Conservation (phyloP, 2,888 invertebrate genomes). For the Calameuta idolon region DNA sequence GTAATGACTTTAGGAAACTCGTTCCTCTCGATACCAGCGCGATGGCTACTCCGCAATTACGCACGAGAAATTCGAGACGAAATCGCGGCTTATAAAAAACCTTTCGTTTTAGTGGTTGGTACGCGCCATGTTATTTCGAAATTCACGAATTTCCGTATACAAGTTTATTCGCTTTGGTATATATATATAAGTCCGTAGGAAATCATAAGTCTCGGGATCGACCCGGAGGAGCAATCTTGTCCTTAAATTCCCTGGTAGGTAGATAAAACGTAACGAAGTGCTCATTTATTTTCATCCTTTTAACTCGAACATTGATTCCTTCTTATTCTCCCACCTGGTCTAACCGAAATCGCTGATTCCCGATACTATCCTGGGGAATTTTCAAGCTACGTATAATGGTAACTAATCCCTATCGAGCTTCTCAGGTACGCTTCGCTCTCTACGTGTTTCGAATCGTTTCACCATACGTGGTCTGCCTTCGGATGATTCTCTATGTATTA, state of each 20-base stretch:
- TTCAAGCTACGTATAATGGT: conserved; percentile 1
- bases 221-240: not conserved
- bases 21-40: conserved; percentile 26
- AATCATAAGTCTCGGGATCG: not conserved
- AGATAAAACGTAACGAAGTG: not conserved
- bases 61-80: not conserved
- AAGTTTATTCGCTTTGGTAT: not conserved
- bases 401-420: conserved; percentile 5
- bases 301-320: not conserved
- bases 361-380: not conserved
- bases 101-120: not conserved
- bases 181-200: not conserved
- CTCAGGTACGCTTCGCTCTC: not conserved
- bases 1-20: conserved; percentile 47
- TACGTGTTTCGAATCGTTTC: conserved; percentile 9
- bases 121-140: not conserved
- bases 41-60: not conserved
- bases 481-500: not conserved
- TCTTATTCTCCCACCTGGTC: not conserved
- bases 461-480: not conserved
- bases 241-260: not conserved
- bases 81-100: not conserved
- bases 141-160: not conserved
- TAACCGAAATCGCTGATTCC: not conserved
- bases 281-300: not conserved